Evolutionary conservation across 2,113 vertebrate species (phyloP).

Genomic region (Oreochromis aureus): DNA sequence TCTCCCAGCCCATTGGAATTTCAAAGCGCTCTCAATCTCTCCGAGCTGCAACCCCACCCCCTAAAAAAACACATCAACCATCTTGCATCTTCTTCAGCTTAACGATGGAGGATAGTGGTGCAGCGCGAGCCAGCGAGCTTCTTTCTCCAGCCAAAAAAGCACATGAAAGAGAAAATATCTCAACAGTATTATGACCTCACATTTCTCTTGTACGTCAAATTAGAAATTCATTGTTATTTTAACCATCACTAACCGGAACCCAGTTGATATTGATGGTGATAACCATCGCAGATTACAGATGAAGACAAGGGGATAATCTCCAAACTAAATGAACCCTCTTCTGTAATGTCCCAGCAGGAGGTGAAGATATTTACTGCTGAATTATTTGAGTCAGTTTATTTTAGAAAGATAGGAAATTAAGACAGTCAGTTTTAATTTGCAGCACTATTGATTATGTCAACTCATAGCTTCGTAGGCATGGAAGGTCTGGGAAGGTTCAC

Average conservation of each 20-base stretch:
- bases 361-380: background rate
- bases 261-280: background rate
- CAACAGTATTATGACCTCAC: background rate
- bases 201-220: background rate
- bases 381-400: background rate
- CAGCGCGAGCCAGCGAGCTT: background rate
- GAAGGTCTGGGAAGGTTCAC: background rate
- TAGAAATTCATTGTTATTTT: background rate
- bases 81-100: slow-evolving; percentile 3
- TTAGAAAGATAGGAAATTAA: background rate
- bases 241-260: background rate
- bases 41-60: background rate
- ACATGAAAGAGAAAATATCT: slow-evolving; percentile 13
- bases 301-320: background rate
- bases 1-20: slow-evolving; percentile 28
- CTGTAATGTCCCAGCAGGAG: background rate
- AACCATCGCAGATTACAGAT: background rate
- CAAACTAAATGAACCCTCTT: background rate
- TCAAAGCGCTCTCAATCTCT: slow-evolving; percentile 23
- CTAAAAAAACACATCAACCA: background rate
- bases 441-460: background rate
- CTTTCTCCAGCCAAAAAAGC: slow-evolving; percentile 8
- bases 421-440: background rate
- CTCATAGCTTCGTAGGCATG: background rate
- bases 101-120: background rate